Conservation (phyloP, 2,113 vertebrate species). For the Plectropomus leopardus region DNA sequence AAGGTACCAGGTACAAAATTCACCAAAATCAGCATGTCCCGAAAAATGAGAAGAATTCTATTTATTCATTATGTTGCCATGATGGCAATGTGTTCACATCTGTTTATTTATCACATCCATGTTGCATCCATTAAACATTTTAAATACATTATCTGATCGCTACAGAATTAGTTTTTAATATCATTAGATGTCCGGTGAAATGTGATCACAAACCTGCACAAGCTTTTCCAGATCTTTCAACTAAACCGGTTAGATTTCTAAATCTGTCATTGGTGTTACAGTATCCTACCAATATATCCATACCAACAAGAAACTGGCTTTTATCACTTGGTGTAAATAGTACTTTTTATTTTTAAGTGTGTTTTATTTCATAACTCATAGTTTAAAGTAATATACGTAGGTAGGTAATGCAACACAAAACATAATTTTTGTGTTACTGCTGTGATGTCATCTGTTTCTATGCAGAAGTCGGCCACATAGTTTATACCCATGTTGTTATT, state of each 20-base stretch:
- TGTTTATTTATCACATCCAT: no score
- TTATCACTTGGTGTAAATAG: background rate
- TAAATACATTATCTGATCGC: background rate
- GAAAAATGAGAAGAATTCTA: background rate
- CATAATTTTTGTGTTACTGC: background rate
- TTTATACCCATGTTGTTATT: background rate
- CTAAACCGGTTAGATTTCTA: background rate
- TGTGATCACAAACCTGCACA: background rate
- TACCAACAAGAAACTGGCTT: background rate
- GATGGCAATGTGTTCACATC: background rate
- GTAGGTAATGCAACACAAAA: no score
- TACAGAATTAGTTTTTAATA: background rate
- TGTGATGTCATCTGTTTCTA: slow-evolving; percentile 17
- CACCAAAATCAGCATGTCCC: background rate
- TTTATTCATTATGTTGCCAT: background rate
- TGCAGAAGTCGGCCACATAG: slow-evolving; percentile 1
- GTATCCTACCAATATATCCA: background rate
- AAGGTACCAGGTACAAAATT: background rate
- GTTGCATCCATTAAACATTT: no score
- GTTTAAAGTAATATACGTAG: background rate
- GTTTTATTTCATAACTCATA: background rate
- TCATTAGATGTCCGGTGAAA: background rate
- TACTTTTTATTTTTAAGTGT: background rate
- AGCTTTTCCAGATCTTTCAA: background rate
- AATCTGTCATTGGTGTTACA: background rate